These are phyloP conservation scores for Drosophila sordidula DNA, from an alignment of 2,888 invertebrate species.

Conservation along the genomic window DNA sequence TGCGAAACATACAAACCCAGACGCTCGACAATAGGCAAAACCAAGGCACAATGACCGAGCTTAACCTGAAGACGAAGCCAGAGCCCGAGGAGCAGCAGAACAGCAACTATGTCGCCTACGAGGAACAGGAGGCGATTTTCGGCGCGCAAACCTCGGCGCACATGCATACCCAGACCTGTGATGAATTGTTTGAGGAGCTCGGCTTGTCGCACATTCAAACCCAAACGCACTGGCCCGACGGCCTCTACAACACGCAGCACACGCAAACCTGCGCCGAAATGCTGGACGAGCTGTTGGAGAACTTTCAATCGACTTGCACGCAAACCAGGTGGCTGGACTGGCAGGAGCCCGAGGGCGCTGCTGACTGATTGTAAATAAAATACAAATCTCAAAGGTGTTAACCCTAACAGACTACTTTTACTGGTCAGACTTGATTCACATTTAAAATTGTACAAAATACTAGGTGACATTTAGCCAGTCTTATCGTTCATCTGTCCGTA, in stretches of 20 bases:
- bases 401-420: conserved; percentile 9
- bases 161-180: conserved; percentile 86
- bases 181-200: conserved; percentile 87
- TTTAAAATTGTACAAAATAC: conserved; percentile 15
- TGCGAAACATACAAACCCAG: conserved; percentile 62
- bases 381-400: background rate
- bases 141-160: conserved; percentile 59
- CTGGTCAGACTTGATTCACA: conserved; percentile 18
- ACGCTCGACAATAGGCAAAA: conserved; percentile 54
- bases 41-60: conserved; percentile 67
- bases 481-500: conserved; percentile 4
- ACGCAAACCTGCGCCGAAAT: conserved; percentile 84
- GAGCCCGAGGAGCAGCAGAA: conserved; percentile 2
- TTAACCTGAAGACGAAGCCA: conserved; percentile 20
- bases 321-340: conserved; percentile 84
- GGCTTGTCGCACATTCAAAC: conserved; percentile 88
- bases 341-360: conserved; percentile 33
- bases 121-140: conserved; percentile 52
- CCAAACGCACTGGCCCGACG: conserved; percentile 87
- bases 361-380: conserved; percentile 13
- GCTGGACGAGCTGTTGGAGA: conserved; percentile 80
- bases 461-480: conserved; percentile 6
- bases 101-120: conserved; percentile 18
- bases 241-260: conserved; percentile 81
- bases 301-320: conserved; percentile 83